These are phyloP conservation scores for Tholera decimalis DNA, from an alignment of 2,888 invertebrate species.

Conservation along the genomic window DNA sequence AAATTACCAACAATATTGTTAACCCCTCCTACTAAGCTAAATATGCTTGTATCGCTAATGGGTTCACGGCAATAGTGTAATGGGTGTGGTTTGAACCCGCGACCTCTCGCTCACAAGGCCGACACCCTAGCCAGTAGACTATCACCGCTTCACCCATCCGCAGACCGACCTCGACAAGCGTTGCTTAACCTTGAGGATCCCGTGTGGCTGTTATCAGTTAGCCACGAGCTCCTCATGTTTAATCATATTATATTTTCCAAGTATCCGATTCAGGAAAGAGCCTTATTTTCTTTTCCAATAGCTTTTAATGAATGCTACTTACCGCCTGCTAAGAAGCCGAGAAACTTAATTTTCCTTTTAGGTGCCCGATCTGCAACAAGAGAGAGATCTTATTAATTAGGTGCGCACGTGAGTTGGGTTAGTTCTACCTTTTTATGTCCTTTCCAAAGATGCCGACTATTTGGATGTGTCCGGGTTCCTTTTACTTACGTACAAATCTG, in stretches of 20 bases:
- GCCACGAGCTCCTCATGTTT: background rate
- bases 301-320: slow-evolving; percentile 46
- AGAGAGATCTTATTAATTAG: slow-evolving; percentile 59
- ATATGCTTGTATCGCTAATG: no score
- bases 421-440: slow-evolving; percentile 14
- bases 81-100: no score
- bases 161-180: no score
- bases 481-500: slow-evolving; percentile 6
- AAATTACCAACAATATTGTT: no score
- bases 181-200: no score
- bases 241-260: background rate
- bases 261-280: background rate
- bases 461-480: slow-evolving; percentile 5
- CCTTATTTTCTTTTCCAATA: background rate
- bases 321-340: slow-evolving; percentile 75
- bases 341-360: slow-evolving; percentile 69
- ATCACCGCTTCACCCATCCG: no score
- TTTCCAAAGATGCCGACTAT: background rate
- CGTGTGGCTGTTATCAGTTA: background rate
- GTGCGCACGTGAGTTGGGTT: slow-evolving; percentile 49
- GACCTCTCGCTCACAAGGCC: no score
- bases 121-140: no score
- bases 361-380: slow-evolving; percentile 74
- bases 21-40: no score
- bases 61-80: no score